Conservation (phyloP, 2,888 invertebrate genomes). For the Cataglyphis albicans region DNA sequence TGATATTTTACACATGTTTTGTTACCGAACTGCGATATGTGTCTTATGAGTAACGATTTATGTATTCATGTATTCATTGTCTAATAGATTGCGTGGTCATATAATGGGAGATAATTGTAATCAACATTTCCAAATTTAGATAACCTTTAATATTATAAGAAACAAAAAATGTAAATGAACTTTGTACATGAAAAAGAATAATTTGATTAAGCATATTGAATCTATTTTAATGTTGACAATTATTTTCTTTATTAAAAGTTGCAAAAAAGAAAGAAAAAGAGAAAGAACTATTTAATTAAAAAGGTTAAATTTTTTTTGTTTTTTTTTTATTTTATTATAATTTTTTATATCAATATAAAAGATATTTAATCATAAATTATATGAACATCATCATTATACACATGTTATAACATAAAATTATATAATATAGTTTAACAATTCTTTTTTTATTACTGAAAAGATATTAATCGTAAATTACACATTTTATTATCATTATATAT, state of each 20-base stretch:
- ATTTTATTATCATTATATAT: too few relatives aligned
- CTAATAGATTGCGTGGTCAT: background rate
- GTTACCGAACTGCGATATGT: background rate
- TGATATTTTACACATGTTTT: background rate
- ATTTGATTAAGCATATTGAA: background rate
- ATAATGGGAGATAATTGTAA: background rate
- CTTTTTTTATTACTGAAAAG: background rate
- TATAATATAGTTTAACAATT: too few relatives aligned
- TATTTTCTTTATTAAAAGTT: background rate
- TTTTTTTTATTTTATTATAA: background rate
- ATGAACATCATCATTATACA: too few relatives aligned
- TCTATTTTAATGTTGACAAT: background rate
- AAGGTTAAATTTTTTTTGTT: background rate
- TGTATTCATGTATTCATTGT: background rate
- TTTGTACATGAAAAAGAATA: background rate
- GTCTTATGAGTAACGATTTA: background rate
- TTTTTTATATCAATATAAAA: constrained; percentile 1
- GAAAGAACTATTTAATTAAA: background rate
- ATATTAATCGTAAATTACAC: background rate
- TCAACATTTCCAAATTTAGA: background rate
- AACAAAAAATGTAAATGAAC: background rate
- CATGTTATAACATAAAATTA: background rate
- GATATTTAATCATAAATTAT: background rate
- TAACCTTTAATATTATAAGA: background rate
- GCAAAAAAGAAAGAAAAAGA: background rate